phyloP scores from a whole-genome alignment of 2,888 invertebrate genomes.

The Melipona bicolor region DNA sequence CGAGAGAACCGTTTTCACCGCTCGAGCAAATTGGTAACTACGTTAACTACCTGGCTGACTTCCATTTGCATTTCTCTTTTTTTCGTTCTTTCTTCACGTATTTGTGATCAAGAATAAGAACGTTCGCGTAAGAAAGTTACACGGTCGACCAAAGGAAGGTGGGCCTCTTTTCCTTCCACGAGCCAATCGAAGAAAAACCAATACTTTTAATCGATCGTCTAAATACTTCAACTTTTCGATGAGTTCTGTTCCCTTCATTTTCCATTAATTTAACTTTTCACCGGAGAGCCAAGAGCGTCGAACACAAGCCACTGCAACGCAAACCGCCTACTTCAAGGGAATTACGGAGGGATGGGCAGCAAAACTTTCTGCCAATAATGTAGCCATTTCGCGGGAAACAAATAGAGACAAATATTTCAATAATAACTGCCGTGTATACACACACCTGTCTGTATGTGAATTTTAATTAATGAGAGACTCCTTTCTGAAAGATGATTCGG shows the following conservation, averaged over 20 bases:
- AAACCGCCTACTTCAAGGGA: background rate
- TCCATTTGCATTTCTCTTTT: background rate
- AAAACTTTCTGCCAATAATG: constrained; percentile 19
- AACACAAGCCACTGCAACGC: background rate
- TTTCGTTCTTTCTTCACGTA: background rate
- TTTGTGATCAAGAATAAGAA: constrained; percentile 15
- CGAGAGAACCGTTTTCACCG: background rate
- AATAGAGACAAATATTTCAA: constrained; percentile 11
- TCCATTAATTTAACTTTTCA: constrained; percentile 42
- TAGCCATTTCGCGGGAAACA: background rate
- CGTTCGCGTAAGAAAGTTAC: constrained; percentile 29
- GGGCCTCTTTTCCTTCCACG: background rate
- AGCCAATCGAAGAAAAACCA: constrained; percentile 36
- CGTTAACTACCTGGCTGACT: constrained; percentile 7
- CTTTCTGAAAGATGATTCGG: background rate
- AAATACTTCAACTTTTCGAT: constrained; percentile 39
- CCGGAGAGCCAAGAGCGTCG: constrained; percentile 3
- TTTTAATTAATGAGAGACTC: constrained; percentile 27
- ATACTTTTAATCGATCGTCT: constrained; percentile 33
- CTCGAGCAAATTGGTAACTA: background rate
- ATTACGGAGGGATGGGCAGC: background rate
- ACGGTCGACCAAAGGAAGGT: background rate
- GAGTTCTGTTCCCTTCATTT: constrained; percentile 28
- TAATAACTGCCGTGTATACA: background rate
- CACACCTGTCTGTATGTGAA: background rate